Base-by-base conservation (phyloP, 2,797 vertebrate genomes). In the Tolypeutes matacus region DNA sequence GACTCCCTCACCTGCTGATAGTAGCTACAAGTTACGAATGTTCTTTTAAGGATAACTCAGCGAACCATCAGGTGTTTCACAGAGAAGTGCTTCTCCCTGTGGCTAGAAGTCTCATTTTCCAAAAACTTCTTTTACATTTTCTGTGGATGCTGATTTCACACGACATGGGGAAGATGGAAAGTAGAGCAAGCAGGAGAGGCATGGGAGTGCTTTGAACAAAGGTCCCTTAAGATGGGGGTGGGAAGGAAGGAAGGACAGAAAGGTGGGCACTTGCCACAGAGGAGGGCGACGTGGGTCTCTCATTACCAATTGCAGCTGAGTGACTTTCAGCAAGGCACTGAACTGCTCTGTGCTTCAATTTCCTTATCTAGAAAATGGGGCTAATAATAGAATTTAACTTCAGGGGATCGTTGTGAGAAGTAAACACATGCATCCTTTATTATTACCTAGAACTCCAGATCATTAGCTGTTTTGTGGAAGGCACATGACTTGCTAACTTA, bases 121-220 rank as follows among this genome's bases (percentile, higher is more conserved):
- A 65, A 82, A 23, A 67, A 70, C 15, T n/a, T 5, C 62, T 34
- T n/a, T 70, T 64, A 34, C 46, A 10, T 73, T 60, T 78, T 75
- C 91, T 58, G 3, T 8, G 25, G 27, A 36, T 60, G 53, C 21
- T 73, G 64, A 78, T 46, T 85, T 56, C 56, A 78, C 1, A 21
- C 10, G 7, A 20, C 46, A 51, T 6, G n/a, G 2, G 5, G 64
- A 56, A 42, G 12, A 31, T 11, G 0, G 0, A 10, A 17, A 18
- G 46, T 4, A 29, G 11, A 89, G 34, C 18, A 39, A 58, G 31
- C 13, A 1, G 18, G 15, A 34, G 58, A 21, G 29, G 20, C 56
- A 15, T 5, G 53, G 25, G 31, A 21, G 49, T 46, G 46, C 67
- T 53, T 31, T 39, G 17, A 69, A 39, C 75, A 85, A 14, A 80